phyloP scores from a whole-genome alignment of 1,140 invertebrate genomes.

The Meteorus sp. region DNA sequence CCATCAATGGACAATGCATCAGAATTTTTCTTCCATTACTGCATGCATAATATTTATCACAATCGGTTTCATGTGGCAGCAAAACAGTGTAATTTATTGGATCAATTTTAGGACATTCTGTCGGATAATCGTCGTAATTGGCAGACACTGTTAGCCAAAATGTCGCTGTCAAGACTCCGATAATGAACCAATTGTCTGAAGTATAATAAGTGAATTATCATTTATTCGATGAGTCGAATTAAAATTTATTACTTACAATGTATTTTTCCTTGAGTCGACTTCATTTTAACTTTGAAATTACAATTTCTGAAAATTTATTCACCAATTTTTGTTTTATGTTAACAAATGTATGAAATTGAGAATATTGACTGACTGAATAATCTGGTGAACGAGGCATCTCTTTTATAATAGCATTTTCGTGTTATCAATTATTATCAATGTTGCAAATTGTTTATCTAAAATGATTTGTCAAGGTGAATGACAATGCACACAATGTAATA shows the following conservation, averaged over 20 bases:
- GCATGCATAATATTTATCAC: conserved; percentile 62
- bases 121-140: conserved; percentile 5
- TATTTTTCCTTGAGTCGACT: background rate
- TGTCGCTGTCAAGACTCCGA: background rate
- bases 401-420: background rate
- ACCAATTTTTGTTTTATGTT: background rate
- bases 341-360: background rate
- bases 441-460: too few relatives aligned
- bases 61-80: conserved; percentile 56
- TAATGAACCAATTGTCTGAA: too few relatives aligned
- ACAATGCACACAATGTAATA: too few relatives aligned
- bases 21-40: conserved; percentile 53
- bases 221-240: too few relatives aligned
- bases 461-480: too few relatives aligned
- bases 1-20: conserved; percentile 50
- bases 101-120: conserved; percentile 27
- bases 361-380: background rate
- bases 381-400: background rate
- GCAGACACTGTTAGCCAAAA: background rate
- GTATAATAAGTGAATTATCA: too few relatives aligned
- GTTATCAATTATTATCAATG: conserved; percentile 1
- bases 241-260: background rate
- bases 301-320: background rate
- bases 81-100: conserved; percentile 33
- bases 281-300: too few relatives aligned